Conservation (phyloP, 2,113 vertebrate species). For the Thunnus maccoyii region DNA sequence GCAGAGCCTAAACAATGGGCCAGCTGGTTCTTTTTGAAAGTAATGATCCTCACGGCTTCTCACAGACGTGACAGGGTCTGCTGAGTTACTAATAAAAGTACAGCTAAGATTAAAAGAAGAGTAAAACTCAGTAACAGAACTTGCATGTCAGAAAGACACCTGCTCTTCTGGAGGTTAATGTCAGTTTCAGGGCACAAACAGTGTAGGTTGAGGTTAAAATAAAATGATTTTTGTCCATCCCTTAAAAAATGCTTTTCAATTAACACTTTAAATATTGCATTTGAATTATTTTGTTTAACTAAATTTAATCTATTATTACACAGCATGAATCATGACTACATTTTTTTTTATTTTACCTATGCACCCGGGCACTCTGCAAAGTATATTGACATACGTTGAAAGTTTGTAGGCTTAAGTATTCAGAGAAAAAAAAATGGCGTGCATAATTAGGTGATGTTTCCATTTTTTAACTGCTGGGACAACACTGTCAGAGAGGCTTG, state of each 20-base stretch:
- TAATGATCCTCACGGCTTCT: constrained; percentile 76
- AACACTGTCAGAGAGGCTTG: constrained; percentile 77
- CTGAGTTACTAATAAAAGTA: constrained; percentile 77
- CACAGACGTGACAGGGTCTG: constrained; percentile 64
- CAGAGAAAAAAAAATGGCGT: constrained; percentile 54
- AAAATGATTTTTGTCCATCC: background rate
- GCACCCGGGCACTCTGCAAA: constrained; percentile 31
- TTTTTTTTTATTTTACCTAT: constrained; percentile 15
- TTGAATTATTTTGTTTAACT: background rate
- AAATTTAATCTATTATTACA: constrained; percentile 4
- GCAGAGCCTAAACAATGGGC: constrained; percentile 82
- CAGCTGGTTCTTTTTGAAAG: constrained; percentile 84
- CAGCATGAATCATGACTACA: background rate
- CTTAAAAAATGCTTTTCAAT: background rate
- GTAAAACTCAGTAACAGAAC: constrained; percentile 53
- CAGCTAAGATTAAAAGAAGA: constrained; percentile 73
- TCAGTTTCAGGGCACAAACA: constrained; percentile 3
- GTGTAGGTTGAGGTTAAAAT: background rate
- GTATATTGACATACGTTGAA: constrained; percentile 79
- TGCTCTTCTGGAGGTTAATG: constrained; percentile 39
- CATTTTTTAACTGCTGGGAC: constrained; percentile 80
- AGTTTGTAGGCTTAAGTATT: constrained; percentile 78
- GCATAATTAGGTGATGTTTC: constrained; percentile 82
- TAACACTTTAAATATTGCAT: background rate
- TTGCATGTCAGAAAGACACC: constrained; percentile 43